Percentiles rank a stretch among this genome's conserved stretches.
These are phyloP conservation scores for Anoplolepis gracilipes DNA, from an alignment of 1,140 invertebrate species.

Conservation along the genomic window DNA sequence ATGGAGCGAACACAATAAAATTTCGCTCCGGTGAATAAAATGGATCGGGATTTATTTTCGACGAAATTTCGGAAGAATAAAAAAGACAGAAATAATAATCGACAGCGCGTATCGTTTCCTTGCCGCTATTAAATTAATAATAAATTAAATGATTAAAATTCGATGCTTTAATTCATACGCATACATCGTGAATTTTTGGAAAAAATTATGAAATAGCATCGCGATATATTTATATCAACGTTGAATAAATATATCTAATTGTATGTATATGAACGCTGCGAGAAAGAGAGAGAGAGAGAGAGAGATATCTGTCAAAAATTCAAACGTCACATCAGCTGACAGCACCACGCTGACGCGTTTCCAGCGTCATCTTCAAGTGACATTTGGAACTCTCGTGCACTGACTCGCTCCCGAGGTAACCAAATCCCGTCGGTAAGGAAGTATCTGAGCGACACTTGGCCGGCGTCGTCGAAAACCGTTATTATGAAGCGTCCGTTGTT, in stretches of 20 bases:
- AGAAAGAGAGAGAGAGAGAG: too few species aligned
- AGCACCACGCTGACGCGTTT: neutral
- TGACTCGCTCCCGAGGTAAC: constrained; percentile 22
- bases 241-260: too few species aligned
- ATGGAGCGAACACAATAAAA: neutral
- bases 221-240: too few species aligned
- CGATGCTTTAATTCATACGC: too few species aligned
- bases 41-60: neutral
- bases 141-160: neutral
- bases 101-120: too few species aligned
- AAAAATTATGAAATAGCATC: too few species aligned
- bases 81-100: too few species aligned
- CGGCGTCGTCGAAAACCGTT: constrained; percentile 59
- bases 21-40: neutral
- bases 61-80: too few species aligned
- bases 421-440: constrained; percentile 34
- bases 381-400: neutral
- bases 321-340: neutral
- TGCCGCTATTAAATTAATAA: neutral
- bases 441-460: neutral
- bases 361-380: constrained; percentile 26
- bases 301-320: neutral
- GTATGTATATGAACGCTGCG: too few species aligned
- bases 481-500: constrained; percentile 36
- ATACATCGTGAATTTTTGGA: too few species aligned